Percentiles rank a stretch among this genome's conserved stretches.
phyloP scores from a whole-genome alignment of 2,113 vertebrate genomes.

The Sinocyclocheilus maitianheensis region DNA sequence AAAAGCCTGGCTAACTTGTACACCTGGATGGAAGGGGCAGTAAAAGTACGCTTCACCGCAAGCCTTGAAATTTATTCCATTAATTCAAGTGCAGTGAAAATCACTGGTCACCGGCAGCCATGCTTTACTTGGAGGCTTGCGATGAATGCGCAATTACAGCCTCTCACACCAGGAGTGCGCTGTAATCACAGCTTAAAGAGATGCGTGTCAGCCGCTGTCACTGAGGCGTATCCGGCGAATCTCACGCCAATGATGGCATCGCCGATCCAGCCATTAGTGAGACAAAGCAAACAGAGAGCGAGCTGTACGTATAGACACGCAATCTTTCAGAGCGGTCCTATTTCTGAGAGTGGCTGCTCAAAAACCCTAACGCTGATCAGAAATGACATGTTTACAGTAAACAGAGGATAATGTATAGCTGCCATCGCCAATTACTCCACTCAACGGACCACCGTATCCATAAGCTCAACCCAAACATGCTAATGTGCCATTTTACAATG shows the following conservation, averaged over 20 bases:
- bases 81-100: constrained; percentile 39
- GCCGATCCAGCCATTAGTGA: not conserved
- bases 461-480: not conserved
- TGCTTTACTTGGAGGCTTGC: constrained; percentile 34
- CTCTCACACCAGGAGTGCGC: constrained; percentile 4
- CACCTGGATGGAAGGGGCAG: constrained; percentile 12
- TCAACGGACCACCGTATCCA: constrained; percentile 5
- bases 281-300: not conserved
- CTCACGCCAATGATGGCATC: not conserved
- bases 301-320: not conserved
- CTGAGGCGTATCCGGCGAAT: not conserved
- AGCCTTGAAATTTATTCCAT: constrained; percentile 46
- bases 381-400: constrained; percentile 56
- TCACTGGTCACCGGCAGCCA: constrained; percentile 32
- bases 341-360: not conserved
- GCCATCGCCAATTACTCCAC: constrained; percentile 37
- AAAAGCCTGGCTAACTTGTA: constrained; percentile 41
- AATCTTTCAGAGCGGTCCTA: not conserved
- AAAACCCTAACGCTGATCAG: constrained; percentile 42
- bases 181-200: constrained; percentile 27
- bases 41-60: not conserved
- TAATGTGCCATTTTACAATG: not conserved
- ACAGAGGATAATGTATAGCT: constrained; percentile 48
- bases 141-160: constrained; percentile 35
- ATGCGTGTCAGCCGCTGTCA: not conserved